These are phyloP conservation scores for Ormia ochracea DNA, from an alignment of 2,888 invertebrate species.

Conservation along the genomic window DNA sequence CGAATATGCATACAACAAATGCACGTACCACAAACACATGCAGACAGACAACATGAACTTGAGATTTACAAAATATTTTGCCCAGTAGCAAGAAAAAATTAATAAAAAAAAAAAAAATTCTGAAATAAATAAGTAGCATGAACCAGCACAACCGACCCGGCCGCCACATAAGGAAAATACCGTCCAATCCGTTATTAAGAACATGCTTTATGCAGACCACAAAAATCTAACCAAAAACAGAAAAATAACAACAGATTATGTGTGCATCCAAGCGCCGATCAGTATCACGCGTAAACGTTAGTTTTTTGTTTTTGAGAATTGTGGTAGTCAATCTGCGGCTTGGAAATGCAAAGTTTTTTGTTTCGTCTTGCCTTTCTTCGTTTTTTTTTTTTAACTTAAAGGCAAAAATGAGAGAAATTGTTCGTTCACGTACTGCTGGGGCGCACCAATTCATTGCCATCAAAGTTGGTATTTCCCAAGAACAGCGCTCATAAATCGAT, in stretches of 20 bases:
- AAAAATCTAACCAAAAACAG: slow-evolving; percentile 43
- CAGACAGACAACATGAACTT: slow-evolving; percentile 49
- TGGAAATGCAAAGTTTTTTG: background rate
- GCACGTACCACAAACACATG: slow-evolving; percentile 29
- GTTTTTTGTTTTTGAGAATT: slow-evolving; percentile 32
- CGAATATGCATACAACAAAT: slow-evolving; percentile 32
- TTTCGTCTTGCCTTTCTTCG: background rate
- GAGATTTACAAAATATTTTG: slow-evolving; percentile 55
- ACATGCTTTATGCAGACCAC: slow-evolving; percentile 34
- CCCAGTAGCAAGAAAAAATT: slow-evolving; percentile 52
- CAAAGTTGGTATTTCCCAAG: slow-evolving; percentile 54
- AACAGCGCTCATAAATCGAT: slow-evolving; percentile 60
- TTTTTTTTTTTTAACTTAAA: slow-evolving; percentile 54
- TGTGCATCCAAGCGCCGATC: slow-evolving; percentile 62
- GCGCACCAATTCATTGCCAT: slow-evolving; percentile 34
- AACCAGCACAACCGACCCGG: slow-evolving; percentile 10
- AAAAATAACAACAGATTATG: slow-evolving; percentile 41
- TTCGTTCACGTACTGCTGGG: background rate
- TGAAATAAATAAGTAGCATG: slow-evolving; percentile 45
- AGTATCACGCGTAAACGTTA: slow-evolving; percentile 64
- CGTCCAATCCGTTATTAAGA: slow-evolving; percentile 61
- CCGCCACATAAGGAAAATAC: slow-evolving; percentile 26
- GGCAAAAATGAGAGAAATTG: slow-evolving; percentile 60
- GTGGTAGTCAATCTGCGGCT: background rate
- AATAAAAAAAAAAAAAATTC: slow-evolving; percentile 19